Evolutionary conservation across 2,888 invertebrate species (phyloP), one percentile per base, ranked within the genome.

Genomic region (Sicus ferrugineus): DNA sequence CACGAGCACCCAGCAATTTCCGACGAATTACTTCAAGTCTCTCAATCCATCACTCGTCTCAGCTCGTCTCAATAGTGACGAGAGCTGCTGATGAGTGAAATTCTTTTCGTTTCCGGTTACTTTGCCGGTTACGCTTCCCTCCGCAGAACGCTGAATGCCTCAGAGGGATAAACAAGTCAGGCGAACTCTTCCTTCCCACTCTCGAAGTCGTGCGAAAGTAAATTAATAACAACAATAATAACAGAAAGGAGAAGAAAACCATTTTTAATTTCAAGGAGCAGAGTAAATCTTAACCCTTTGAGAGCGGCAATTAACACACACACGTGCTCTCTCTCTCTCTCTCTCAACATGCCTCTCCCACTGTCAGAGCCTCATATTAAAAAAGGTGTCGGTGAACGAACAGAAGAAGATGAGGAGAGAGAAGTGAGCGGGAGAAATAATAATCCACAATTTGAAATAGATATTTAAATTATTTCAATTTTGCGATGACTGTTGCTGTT

Each of bases 21-120:
- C 16, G 42, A 42, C 42, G 7, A 42, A 42, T 4, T n/a, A 16
- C n/a, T 3, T 42, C n/a, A n/a, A 14, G 42, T 42, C 21, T n/a
- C 50, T 21, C 59, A 31, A 59, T 34, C 34, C 59, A 59, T 59
- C 59, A 59, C 21, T 34, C 21, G 14, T n/a, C n/a, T n/a, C n/a
- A n/a, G n/a, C n/a, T n/a, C n/a, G n/a, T n/a, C n/a, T n/a, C n/a
- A n/a, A n/a, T n/a, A 59, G 34, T 21, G n/a, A 59, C 31, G 21
- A 31, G 23, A n/a, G n/a, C n/a, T 59, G 34, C 31, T 59, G 59
- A 59, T 34, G 34, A 59, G 34, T 34, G 19, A 59, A 59, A 34
- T 59, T n/a, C 59, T 59, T 59, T 59, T 34, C 59, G 31, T 59
- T 59, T 59, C 59, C 59, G 31, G 31, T 54, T 21, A n/a, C 59